Conservation (phyloP, 2,888 invertebrate genomes). For the Taphrorychus bicolor region DNA sequence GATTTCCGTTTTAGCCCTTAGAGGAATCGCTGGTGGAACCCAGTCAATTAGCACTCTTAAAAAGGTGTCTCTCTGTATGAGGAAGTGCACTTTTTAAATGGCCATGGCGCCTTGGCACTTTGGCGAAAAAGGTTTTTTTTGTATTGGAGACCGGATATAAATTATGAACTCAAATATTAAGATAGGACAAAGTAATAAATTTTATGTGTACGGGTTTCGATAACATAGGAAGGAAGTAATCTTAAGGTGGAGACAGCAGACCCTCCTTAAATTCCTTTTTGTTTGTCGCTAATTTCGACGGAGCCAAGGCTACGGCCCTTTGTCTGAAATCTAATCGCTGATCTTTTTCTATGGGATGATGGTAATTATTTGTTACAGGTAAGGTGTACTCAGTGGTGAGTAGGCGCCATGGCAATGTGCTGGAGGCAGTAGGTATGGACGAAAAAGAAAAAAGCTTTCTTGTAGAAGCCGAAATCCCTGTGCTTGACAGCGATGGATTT, state of each 20-base stretch:
- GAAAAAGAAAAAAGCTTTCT: constrained; percentile 91
- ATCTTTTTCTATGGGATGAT: background rate
- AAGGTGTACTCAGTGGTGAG: constrained; percentile 91
- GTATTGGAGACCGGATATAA: constrained; percentile 15
- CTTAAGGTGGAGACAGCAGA: background rate
- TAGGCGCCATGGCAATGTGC: constrained; percentile 84
- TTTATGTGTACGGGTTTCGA: background rate
- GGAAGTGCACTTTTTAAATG: background rate
- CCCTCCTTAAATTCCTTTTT: constrained; percentile 11
- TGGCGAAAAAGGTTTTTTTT: constrained; percentile 4
- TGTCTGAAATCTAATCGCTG: background rate
- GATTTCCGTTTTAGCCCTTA: background rate
- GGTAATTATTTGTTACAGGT: constrained; percentile 62
- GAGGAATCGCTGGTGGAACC: background rate
- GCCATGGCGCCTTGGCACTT: constrained; percentile 5
- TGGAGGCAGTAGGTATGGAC: constrained; percentile 84
- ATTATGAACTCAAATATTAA: constrained; percentile 17
- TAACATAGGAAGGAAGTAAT: constrained; percentile 17
- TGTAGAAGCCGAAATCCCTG: constrained; percentile 89
- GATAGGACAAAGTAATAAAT: background rate
- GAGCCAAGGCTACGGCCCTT: background rate
- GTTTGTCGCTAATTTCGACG: constrained; percentile 3
- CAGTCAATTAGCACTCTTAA: background rate
- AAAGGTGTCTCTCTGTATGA: background rate
- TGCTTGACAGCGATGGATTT: constrained; percentile 96